phyloP scores from a whole-genome alignment of 2,888 invertebrate genomes.

The Scrobipalpa costella region DNA sequence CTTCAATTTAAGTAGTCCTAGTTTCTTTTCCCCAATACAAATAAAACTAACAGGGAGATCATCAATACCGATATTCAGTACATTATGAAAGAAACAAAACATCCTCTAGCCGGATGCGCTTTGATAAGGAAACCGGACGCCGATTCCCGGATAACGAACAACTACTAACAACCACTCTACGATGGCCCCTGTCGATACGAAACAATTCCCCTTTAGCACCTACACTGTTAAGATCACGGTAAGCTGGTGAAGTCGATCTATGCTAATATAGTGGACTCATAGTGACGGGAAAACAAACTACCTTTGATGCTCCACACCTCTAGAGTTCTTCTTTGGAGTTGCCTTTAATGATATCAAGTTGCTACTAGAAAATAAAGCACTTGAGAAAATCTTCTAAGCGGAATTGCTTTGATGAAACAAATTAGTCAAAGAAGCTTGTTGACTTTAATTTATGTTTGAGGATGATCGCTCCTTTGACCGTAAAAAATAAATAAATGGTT shows the following conservation, averaged over 20 bases:
- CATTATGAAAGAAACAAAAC: conserved; percentile 67
- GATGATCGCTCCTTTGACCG: too few species aligned
- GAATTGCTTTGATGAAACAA: too few species aligned
- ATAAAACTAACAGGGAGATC: too few species aligned
- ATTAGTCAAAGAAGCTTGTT: too few species aligned
- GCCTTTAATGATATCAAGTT: conserved; percentile 19
- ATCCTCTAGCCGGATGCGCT: conserved; percentile 58
- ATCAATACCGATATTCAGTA: conserved; percentile 47
- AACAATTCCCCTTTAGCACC: conserved; percentile 30
- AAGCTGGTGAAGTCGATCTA: conserved; percentile 43
- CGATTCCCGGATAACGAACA: conserved; percentile 67
- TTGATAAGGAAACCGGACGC: conserved; percentile 72
- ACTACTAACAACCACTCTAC: conserved; percentile 55
- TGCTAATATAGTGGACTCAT: conserved; percentile 56
- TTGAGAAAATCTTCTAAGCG: background rate
- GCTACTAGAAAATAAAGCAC: conserved; percentile 9
- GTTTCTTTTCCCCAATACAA: too few species aligned
- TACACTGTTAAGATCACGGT: conserved; percentile 32
- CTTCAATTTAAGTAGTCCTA: too few species aligned
- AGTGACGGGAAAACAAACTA: conserved; percentile 57
- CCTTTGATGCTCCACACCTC: conserved; percentile 56
- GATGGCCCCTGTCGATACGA: conserved; percentile 42
- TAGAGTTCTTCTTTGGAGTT: conserved; percentile 46
- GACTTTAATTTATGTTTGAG: too few species aligned
- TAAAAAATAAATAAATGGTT: too few species aligned